phyloP scores from a whole-genome alignment of 1,140 invertebrate species.

The Pemphigus obesinymphae region DNA sequence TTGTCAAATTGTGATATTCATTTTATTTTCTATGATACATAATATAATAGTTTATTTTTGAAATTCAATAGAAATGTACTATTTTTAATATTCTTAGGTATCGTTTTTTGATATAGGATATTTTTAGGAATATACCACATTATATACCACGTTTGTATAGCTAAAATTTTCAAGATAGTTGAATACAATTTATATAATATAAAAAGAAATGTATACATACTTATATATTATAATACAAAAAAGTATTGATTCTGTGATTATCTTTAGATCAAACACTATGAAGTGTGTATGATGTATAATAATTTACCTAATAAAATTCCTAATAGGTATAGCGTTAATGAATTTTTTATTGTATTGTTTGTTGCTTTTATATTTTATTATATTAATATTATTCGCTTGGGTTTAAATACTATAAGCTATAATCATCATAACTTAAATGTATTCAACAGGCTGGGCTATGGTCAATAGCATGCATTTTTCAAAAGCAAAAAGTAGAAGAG shows the following conservation, averaged over 20 bases:
- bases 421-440: background rate
- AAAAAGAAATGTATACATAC: too few relatives aligned
- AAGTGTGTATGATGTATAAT: background rate
- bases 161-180: too few relatives aligned
- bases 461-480: background rate
- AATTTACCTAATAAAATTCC: background rate
- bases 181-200: too few relatives aligned
- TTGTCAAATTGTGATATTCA: too few relatives aligned
- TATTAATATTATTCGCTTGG: background rate
- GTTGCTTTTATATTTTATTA: background rate
- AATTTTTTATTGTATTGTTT: background rate
- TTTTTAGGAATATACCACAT: too few relatives aligned
- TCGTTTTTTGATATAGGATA: background rate
- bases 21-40: too few relatives aligned
- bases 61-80: too few relatives aligned
- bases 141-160: too few relatives aligned
- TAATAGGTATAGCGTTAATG: background rate
- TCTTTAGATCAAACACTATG: background rate
- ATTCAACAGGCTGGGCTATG: background rate
- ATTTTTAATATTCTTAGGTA: too few relatives aligned
- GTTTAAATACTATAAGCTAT: background rate
- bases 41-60: too few relatives aligned
- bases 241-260: background rate
- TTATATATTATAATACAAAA: too few relatives aligned
- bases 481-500: background rate